Conservation (phyloP, 2,797 vertebrate genomes). For the Cossypha polioptera region DNA sequence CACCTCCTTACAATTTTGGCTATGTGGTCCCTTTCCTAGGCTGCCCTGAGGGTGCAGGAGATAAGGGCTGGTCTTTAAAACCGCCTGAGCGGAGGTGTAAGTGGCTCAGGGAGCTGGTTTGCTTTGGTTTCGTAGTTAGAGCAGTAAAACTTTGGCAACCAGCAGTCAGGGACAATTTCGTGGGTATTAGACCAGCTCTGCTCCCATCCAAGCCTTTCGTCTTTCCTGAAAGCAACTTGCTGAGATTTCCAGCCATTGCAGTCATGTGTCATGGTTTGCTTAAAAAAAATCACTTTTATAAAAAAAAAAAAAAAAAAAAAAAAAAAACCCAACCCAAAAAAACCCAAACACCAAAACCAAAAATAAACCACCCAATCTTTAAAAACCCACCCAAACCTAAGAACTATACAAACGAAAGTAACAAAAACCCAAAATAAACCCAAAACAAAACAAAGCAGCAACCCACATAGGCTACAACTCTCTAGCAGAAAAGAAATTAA, state of each 20-base stretch:
- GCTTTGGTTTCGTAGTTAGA: conserved; percentile 6
- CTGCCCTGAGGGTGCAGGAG: conserved; percentile 26
- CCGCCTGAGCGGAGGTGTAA: neutral
- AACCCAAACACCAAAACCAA: neutral
- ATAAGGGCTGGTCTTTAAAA: conserved; percentile 42
- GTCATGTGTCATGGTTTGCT: neutral
- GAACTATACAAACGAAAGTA: neutral
- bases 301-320: neutral
- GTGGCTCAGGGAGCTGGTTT: conserved; percentile 35
- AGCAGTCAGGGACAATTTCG: neutral
- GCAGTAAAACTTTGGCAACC: conserved; percentile 53
- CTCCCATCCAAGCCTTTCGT: neutral
- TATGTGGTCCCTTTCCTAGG: neutral
- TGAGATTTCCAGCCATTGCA: neutral
- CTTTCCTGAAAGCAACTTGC: conserved; percentile 11
- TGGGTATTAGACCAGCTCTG: neutral
- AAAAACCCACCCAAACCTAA: neutral
- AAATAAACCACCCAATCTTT: neutral
- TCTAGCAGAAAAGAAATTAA: neutral
- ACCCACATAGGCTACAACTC: neutral
- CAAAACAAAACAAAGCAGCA: neutral
- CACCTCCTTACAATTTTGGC: neutral
- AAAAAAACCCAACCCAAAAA: no score
- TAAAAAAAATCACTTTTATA: neutral
- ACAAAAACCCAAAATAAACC: neutral